Evolutionary conservation across 2,797 vertebrate species (phyloP).

Genomic region (Sparidentex hasta): DNA sequence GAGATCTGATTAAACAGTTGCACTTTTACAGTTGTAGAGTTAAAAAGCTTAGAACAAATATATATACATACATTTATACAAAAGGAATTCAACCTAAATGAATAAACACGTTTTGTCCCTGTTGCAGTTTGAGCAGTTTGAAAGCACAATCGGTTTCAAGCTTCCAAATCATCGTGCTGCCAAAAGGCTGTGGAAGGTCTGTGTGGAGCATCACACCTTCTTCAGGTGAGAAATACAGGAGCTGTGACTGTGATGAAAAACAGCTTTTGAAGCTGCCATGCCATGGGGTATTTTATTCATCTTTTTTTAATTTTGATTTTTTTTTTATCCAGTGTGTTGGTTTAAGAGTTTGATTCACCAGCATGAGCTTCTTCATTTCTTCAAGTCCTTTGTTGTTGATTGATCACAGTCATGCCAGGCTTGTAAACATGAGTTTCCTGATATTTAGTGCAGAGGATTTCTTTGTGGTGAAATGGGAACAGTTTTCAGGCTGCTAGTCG

Average conservation of each 20-base stretch:
- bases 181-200: slow-evolving; percentile 98
- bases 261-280: background rate
- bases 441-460: slow-evolving; percentile 3
- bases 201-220: slow-evolving; percentile 98
- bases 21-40: background rate
- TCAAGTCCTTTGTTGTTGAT: slow-evolving; percentile 15
- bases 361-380: background rate
- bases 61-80: background rate
- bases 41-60: background rate
- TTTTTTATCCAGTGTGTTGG: background rate
- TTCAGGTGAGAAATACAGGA: slow-evolving; percentile 89
- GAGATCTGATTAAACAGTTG: background rate
- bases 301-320: no score
- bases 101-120: slow-evolving; percentile 16
- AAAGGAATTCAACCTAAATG: background rate
- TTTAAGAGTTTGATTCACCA: background rate
- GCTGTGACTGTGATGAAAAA: background rate
- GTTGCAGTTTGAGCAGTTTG: slow-evolving; percentile 97
- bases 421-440: slow-evolving; percentile 24
- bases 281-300: background rate
- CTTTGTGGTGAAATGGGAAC: slow-evolving; percentile 8
- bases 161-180: slow-evolving; percentile 97
- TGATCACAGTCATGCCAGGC: slow-evolving; percentile 11
- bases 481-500: background rate
- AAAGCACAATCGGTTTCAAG: slow-evolving; percentile 99